phyloP scores from a whole-genome alignment of 2,888 invertebrate species.

The Clanis bilineata region DNA sequence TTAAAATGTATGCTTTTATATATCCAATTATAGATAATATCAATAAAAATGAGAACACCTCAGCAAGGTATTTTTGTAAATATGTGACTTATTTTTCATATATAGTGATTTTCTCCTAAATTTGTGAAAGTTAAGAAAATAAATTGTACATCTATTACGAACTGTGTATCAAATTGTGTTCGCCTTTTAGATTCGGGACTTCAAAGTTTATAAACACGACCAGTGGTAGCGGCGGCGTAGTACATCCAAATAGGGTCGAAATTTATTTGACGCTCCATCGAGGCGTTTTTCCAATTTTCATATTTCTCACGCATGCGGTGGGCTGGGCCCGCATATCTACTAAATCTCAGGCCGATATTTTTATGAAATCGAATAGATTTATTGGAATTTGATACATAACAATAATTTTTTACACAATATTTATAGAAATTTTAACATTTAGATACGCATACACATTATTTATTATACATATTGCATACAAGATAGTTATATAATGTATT shows the following conservation, averaged over 20 bases:
- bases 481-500: no score
- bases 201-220: neutral
- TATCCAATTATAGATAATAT: no score
- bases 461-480: no score
- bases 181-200: neutral
- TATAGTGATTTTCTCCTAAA: no score
- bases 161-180: neutral
- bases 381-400: constrained; percentile 40
- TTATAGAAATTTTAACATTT: neutral
- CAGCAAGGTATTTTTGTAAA: no score
- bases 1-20: no score
- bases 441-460: no score
- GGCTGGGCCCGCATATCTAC: constrained; percentile 49
- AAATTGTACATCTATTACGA: neutral
- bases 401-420: neutral
- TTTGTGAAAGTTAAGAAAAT: no score
- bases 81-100: neutral
- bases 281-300: constrained; percentile 74
- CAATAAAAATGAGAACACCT: no score
- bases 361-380: constrained; percentile 69
- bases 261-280: constrained; percentile 67
- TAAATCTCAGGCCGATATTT: constrained; percentile 70
- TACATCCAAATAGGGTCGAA: constrained; percentile 30
- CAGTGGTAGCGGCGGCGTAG: no score
- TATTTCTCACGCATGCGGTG: constrained; percentile 66